phyloP scores from a whole-genome alignment of 2,113 vertebrate genomes.

The Nerophis ophidion region DNA sequence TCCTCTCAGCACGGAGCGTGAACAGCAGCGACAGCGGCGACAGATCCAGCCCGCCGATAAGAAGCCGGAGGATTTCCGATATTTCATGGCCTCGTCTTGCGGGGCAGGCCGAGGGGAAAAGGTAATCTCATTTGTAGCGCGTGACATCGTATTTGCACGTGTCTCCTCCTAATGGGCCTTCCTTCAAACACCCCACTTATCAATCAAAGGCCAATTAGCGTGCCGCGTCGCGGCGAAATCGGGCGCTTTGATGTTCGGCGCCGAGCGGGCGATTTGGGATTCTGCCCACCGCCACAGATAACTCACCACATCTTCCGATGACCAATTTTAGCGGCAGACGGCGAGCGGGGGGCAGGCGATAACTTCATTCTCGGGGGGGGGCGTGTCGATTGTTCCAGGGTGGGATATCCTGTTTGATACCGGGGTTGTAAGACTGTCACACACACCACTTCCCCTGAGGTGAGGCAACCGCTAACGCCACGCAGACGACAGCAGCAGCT shows the following conservation, averaged over 20 bases:
- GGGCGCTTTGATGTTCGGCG: conserved; percentile 55
- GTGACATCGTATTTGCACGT: conserved; percentile 76
- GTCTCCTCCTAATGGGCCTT: conserved; percentile 67
- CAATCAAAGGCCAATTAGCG: conserved; percentile 74
- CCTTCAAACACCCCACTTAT: conserved; percentile 68
- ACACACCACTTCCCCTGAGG: conserved; percentile 63
- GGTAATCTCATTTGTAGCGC: conserved; percentile 81
- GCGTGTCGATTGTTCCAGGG: conserved; percentile 53
- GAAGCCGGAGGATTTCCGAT: conserved; percentile 52
- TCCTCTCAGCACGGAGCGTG: conserved; percentile 50
- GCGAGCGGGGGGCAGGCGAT: conserved; percentile 10
- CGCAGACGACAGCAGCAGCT: conserved; percentile 52
- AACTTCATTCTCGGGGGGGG: conserved; percentile 20
- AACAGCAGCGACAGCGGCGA: conserved; percentile 57
- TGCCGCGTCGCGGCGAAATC: conserved; percentile 50
- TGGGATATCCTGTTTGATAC: conserved; percentile 72
- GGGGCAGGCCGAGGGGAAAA: conserved; percentile 65
- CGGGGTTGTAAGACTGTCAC: conserved; percentile 32
- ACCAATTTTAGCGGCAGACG: conserved; percentile 6
- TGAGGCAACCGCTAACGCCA: conserved; percentile 59
- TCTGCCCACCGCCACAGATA: conserved; percentile 30
- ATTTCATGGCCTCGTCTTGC: conserved; percentile 65
- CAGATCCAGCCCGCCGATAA: conserved; percentile 72
- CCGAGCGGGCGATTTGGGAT: conserved; percentile 37
- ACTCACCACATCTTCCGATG: conserved; percentile 16